Evolutionary conservation across 2,113 vertebrate species (phyloP).

Genomic region (Glareola pratincola): DNA sequence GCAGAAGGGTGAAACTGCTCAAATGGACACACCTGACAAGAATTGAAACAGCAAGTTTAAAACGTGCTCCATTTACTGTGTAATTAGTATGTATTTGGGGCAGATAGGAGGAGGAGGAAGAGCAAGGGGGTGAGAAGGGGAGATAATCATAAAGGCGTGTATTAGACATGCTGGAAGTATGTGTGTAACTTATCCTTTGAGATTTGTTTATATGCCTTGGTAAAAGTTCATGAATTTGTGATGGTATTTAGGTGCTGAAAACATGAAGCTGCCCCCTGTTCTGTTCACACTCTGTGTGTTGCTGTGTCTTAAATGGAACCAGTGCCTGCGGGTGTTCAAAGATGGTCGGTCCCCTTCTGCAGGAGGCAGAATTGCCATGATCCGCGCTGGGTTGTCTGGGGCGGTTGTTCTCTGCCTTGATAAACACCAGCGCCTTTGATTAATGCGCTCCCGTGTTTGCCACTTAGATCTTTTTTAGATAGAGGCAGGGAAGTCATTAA

Average conservation of each 20-base stretch:
- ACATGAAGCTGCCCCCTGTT: background rate
- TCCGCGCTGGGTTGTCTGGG: background rate
- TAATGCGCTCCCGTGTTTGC: slow-evolving; percentile 15
- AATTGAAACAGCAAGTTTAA: background rate
- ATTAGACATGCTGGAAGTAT: background rate
- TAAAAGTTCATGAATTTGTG: background rate
- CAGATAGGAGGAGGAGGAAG: background rate
- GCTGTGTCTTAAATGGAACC: background rate
- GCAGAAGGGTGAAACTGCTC: background rate
- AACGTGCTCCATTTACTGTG: background rate
- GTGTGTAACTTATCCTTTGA: background rate
- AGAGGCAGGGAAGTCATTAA: slow-evolving; percentile 72
- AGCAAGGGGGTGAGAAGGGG: background rate
- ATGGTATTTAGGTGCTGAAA: background rate
- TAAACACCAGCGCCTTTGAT: slow-evolving; percentile 32
- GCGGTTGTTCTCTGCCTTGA: background rate
- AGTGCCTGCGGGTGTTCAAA: background rate
- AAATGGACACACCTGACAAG: background rate
- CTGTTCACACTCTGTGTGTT: background rate
- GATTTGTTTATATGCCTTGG: rapidly evolving
- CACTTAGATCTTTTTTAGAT: slow-evolving; percentile 21
- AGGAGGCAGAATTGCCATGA: background rate
- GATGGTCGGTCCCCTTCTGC: background rate
- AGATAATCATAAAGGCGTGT: background rate
- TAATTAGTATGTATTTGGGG: slow-evolving; percentile 35